These are phyloP conservation scores for Pantala flavescens DNA, from an alignment of 1,140 invertebrate genomes.

Conservation along the genomic window DNA sequence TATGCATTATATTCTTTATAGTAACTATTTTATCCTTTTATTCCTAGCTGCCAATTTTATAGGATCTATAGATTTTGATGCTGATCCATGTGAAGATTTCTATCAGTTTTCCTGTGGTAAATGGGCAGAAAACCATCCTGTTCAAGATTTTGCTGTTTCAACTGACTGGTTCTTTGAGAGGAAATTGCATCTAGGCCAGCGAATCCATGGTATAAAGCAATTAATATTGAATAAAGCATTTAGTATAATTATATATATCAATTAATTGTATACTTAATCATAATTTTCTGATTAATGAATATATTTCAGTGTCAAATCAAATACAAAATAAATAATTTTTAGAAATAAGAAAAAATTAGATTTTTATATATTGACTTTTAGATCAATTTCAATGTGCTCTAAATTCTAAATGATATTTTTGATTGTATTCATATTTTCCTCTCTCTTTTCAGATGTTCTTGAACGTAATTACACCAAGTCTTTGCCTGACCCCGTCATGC, in stretches of 20 bases:
- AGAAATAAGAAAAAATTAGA: no score
- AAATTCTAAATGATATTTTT: no score
- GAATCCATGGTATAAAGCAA: not conserved
- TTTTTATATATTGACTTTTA: no score
- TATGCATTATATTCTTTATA: not conserved
- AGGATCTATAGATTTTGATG: slow-evolving; percentile 42
- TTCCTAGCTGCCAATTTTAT: slow-evolving; percentile 42
- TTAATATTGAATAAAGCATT: no score
- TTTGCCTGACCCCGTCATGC: slow-evolving; percentile 38
- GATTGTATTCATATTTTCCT: no score
- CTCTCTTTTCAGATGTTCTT: not conserved
- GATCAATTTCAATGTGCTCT: no score
- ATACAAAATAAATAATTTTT: no score
- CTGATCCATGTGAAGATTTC: slow-evolving; percentile 55
- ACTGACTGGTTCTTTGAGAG: not conserved
- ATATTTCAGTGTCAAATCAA: no score
- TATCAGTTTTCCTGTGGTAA: slow-evolving; percentile 54
- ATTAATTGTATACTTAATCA: no score
- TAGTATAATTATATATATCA: no score
- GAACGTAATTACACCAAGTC: not conserved
- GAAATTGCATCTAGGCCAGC: not conserved
- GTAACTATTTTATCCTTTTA: slow-evolving; percentile 30
- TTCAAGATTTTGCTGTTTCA: not conserved
- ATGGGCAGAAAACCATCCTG: slow-evolving; percentile 37
- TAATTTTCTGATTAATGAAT: no score